Evolutionary conservation across 2,888 invertebrate genomes (phyloP), one percentile per base, ranked within the genome.

Genomic region (Alloplasta piceator): DNA sequence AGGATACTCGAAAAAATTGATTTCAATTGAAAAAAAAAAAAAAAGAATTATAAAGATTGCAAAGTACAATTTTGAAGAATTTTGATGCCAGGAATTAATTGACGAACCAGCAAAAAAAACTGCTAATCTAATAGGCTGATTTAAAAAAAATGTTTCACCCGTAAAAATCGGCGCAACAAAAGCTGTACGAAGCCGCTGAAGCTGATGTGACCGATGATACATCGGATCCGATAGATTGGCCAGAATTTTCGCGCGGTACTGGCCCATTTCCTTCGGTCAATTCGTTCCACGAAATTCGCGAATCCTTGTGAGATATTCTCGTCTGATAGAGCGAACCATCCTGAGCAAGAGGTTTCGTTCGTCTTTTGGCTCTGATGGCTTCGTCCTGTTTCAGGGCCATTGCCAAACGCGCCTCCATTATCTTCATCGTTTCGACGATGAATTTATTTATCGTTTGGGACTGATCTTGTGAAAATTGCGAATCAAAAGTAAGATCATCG

Each of bases 181-280:
- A 93, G 75, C 85, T 87, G 80, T 92, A 93, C 9, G 86, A 81
- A 14, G 55, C 79, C 7, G 93, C 92, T 83, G 91, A 92, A 12
- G 86, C 81, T 48, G 92, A 86, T 43, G 89, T 89, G 39, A 93
- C 83, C 36, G 87, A 78, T n/a, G 91, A 77, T 36, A 92, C 86
- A 60, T 88, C 86, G 10, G 84, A 83, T 56, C 85, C 88, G 6
- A 89, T 64, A 6, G 87, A 86, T 16, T 72, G 7, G 16, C 52
- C 41, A n/a, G 16, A 36, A 9, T 78, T 52, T 61, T 92, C 86
- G 61, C 86, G 85, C 50, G 78, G 82, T 9, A 1, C 58, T 38
- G 89, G 90, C 14, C 79, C 78, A 41, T 68, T 67, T 39, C 85
- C 85, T 5, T 83, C 83, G 46, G 87, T 85, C 39, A 91, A 74